phyloP scores from a whole-genome alignment of 2,113 vertebrate species.

The Brienomyrus longianalis region DNA sequence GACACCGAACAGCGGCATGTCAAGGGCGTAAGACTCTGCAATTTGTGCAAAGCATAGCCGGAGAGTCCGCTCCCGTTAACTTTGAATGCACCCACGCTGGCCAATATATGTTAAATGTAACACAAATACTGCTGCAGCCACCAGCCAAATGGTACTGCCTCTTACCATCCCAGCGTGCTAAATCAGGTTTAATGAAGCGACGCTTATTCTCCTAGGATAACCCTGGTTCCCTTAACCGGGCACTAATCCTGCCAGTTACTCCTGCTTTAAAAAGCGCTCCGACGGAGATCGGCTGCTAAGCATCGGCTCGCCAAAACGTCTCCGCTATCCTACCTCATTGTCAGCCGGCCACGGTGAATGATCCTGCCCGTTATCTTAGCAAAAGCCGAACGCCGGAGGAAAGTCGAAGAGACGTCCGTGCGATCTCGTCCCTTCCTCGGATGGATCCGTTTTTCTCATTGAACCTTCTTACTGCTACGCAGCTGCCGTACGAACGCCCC shows the following conservation, averaged over 20 bases:
- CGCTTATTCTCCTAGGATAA: not conserved
- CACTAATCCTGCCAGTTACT: not conserved
- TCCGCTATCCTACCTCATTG: not conserved
- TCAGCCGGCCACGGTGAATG: not conserved
- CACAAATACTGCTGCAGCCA: not conserved
- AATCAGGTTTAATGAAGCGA: not conserved
- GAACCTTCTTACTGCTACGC: constrained; percentile 5
- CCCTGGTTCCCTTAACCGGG: not conserved
- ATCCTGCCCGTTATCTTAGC: not conserved
- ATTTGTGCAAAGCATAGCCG: not conserved
- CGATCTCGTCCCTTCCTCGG: not conserved
- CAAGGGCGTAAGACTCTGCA: not conserved
- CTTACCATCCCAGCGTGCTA: not conserved
- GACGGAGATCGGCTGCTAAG: not conserved
- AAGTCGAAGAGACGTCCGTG: not conserved
- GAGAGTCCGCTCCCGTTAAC: not conserved
- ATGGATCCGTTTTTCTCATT: not conserved
- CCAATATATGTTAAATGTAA: not conserved
- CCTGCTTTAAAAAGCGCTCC: not conserved
- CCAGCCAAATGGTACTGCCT: not conserved
- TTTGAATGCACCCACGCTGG: not conserved
- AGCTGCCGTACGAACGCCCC: not conserved
- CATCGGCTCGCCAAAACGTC: not conserved
- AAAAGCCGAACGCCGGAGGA: not conserved
- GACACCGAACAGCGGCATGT: not conserved